Evolutionary conservation across 2,113 vertebrate species (phyloP), one percentile per base, ranked within the genome.

Genomic region (Bungarus multicinctus): DNA sequence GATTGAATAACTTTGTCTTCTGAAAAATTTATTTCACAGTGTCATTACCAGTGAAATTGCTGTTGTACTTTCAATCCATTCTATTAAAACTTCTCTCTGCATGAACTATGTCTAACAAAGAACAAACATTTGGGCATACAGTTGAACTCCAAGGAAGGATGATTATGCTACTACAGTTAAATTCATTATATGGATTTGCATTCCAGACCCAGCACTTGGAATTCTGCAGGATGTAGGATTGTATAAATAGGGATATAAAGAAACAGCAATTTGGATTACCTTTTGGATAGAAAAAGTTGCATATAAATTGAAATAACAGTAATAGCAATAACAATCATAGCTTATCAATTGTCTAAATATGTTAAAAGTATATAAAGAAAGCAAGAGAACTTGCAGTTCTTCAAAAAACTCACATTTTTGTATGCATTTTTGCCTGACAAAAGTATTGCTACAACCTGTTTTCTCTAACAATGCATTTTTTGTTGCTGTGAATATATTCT

Each of bases 1-100:
- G 89, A 91, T 60, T 88, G 92, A 94, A 95, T 9, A 92, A 2
- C 20, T 94, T 93, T 94, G 10, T 92, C 10, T 92, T n/a, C 27
- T 14, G 3, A 74, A 43, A 43, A 74, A 27, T 86, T 93, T 90
- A 27, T 64, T 89, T 30, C 81, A 7, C 30, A 93, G 60, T 87
- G 93, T 30, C 53, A n/a, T 58, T 58, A 47, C 53, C 45, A 27
- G 25, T 39, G 52, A 69, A 74, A 43, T 23, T 81, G 30, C 74
- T 86, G 34, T n/a, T 45, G 14, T n/a, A 90, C 45, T 86, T 91
- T 57, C 30, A 69, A 50, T 81, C 95, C 23, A 90, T 90, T 57
- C 27, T 87, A 89, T 64, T 95, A 94, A 92, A 94, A 87, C 91
- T 87, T 91, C 0, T n/a, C 87, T 39, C 88, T n/a, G 43, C 53